These are phyloP conservation scores for Acholoe squamosa DNA, from an alignment of 2,888 invertebrate species.

Conservation along the genomic window DNA sequence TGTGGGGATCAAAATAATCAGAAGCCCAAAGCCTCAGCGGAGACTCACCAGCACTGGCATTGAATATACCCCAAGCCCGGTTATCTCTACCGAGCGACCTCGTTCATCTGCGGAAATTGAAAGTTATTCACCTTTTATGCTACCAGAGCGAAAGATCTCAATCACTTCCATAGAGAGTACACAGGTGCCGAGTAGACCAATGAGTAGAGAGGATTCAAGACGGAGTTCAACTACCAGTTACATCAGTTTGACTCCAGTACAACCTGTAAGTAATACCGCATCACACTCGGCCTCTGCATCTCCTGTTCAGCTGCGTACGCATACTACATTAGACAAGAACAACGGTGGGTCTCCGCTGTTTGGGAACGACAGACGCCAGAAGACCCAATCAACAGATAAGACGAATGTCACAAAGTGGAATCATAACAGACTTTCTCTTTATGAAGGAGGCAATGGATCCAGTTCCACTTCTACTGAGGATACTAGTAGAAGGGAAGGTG, in stretches of 20 bases:
- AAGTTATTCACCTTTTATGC: background rate
- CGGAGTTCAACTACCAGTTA: background rate
- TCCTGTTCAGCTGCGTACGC: background rate
- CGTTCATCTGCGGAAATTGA: slow-evolving; percentile 15
- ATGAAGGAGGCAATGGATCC: background rate
- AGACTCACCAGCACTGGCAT: background rate
- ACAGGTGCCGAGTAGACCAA: background rate
- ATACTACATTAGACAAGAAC: background rate
- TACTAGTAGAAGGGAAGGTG: background rate
- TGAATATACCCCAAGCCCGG: background rate
- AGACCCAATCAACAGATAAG: background rate
- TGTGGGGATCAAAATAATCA: slow-evolving; percentile 52
- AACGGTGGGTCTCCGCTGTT: background rate
- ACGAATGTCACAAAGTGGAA: background rate
- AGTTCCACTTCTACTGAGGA: background rate
- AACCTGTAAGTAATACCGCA: background rate
- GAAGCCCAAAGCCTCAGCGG: slow-evolving; percentile 25
- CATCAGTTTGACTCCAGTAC: background rate
- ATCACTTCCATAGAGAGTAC: background rate
- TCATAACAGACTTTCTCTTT: background rate
- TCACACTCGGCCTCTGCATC: background rate
- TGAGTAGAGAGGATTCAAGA: background rate
- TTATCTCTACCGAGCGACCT: background rate
- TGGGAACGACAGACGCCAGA: background rate
- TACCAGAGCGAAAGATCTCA: slow-evolving; percentile 30